These are phyloP conservation scores for Drosophila nigromelanica DNA, from an alignment of 1,140 invertebrate genomes.

Conservation along the genomic window DNA sequence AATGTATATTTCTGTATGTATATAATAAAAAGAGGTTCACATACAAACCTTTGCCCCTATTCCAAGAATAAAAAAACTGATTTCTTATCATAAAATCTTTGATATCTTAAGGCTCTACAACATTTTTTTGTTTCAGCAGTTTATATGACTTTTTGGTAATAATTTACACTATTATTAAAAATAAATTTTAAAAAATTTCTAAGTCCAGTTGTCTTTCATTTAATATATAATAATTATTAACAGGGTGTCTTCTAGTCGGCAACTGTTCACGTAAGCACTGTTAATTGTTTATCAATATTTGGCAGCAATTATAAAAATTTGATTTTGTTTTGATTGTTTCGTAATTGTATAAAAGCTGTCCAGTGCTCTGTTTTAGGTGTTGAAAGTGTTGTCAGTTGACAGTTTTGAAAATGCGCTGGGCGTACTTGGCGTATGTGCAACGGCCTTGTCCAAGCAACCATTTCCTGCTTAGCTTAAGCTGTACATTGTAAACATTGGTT, in stretches of 20 bases:
- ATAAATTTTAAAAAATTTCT: no score
- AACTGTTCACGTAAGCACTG: background rate
- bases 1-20: no score
- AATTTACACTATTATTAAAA: no score
- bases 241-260: background rate
- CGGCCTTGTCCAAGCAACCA: conserved; percentile 55
- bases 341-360: conserved; percentile 43
- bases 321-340: conserved; percentile 67
- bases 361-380: conserved; percentile 57
- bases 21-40: no score
- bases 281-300: conserved; percentile 42
- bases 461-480: background rate
- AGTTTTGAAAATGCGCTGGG: conserved; percentile 39
- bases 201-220: no score
- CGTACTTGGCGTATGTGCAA: conserved; percentile 24
- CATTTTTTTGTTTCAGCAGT: no score
- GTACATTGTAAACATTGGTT: background rate
- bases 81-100: no score
- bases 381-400: conserved; percentile 63
- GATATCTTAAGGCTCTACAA: no score
- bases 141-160: no score
- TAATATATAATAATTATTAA: background rate
- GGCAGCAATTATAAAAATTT: conserved; percentile 68
- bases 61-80: no score
- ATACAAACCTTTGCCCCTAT: no score